Conservation (phyloP, 2,113 vertebrate species). For the Vidua macroura region DNA sequence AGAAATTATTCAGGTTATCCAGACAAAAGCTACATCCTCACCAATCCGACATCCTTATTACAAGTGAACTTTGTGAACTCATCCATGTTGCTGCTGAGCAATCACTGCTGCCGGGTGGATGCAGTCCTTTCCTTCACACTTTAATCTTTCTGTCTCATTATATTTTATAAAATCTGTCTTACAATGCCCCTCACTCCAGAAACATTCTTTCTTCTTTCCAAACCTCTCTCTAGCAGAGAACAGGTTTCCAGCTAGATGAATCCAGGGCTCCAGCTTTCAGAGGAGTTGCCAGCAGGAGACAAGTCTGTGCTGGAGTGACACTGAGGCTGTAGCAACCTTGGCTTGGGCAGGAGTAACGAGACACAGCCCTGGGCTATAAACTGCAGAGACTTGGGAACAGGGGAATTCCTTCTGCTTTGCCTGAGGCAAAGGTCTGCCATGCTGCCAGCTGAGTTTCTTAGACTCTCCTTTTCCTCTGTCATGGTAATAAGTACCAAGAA, state of each 20-base stretch:
- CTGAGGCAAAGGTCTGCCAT: constrained; percentile 62
- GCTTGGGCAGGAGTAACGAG: constrained; percentile 44
- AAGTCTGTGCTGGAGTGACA: background rate
- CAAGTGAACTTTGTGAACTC: background rate
- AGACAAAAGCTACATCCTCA: background rate
- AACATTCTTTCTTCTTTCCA: background rate
- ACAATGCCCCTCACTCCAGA: background rate
- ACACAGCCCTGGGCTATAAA: constrained; percentile 60
- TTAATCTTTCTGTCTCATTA: background rate
- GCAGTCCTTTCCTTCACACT: background rate
- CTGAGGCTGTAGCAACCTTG: constrained; percentile 22
- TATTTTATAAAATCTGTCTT: background rate
- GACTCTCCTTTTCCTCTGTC: constrained; percentile 13
- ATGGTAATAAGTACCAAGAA: constrained; percentile 56
- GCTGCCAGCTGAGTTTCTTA: constrained; percentile 55
- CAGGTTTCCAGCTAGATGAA: background rate
- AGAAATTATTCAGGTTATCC: constrained; percentile 9
- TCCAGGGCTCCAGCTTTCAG: background rate
- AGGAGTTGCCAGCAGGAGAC: background rate
- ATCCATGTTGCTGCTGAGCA: background rate
- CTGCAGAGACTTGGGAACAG: background rate
- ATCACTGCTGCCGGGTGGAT: background rate
- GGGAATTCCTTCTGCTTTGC: constrained; percentile 58
- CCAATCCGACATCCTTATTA: background rate
- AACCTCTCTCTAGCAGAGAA: background rate